These are phyloP conservation scores for Trachelus troglodyta DNA, from an alignment of 2,888 invertebrate species.

Conservation along the genomic window DNA sequence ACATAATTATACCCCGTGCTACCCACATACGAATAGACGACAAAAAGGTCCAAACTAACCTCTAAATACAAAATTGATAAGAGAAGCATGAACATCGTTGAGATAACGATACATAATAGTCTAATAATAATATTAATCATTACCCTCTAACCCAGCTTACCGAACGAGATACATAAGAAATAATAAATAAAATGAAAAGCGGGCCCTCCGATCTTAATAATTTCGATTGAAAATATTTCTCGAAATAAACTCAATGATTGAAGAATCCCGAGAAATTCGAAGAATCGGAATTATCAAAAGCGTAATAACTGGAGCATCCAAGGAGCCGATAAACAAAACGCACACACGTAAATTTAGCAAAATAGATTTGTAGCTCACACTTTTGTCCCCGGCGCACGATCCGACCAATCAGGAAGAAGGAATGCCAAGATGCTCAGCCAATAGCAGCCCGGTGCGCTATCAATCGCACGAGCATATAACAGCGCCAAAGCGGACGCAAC, in stretches of 20 bases:
- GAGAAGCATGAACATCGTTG: not conserved
- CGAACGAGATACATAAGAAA: fast-evolving
- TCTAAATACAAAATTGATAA: not conserved
- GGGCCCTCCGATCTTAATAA: not conserved
- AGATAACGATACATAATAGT: not conserved
- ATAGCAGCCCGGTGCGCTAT: conserved; percentile 14
- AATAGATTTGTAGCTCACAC: not conserved
- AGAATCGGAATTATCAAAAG: not conserved
- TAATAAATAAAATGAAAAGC: not conserved
- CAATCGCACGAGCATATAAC: conserved; percentile 21
- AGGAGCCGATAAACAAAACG: not conserved
- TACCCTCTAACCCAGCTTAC: not conserved
- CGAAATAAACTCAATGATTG: too few relatives aligned
- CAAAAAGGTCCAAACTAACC: not conserved
- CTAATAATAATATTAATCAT: not conserved
- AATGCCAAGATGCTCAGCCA: conserved; percentile 15
- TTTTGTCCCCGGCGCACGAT: not conserved
- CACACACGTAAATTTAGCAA: not conserved
- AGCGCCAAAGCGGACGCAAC: not conserved
- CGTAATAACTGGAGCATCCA: not conserved
- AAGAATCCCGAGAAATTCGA: not conserved
- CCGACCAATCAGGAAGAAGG: conserved; percentile 12
- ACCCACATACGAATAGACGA: not conserved
- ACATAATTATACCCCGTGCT: not conserved
- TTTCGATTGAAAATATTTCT: not conserved